Evolutionary conservation across 2,888 invertebrate species (phyloP), one percentile per base, ranked within the genome.

Genomic region (Synanthedon vespiformis): DNA sequence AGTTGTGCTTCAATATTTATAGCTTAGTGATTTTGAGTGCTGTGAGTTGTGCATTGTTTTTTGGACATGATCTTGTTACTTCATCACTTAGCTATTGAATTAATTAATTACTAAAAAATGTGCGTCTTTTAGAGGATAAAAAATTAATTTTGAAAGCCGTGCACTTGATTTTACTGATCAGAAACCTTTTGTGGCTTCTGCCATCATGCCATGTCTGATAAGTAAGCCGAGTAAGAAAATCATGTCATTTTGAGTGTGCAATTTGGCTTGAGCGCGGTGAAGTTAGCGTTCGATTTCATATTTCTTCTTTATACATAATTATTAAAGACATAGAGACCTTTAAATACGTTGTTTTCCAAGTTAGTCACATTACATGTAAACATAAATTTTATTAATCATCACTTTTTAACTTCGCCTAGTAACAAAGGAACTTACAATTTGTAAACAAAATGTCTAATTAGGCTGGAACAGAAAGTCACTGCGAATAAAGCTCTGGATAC

Each of bases 381-480:
- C 40, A 50, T 22, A 16, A 34, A 50, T 10, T 27, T 18, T 50
- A 48, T 18, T 50, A 16, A 13, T 22, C 12, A 14, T 49, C 18
- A 49, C 12, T 49, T 27, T 22, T 22, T 49, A 22, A n/a, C 16
- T 49, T 49, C n/a, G 10, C 12, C 13, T 44, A 13, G 34, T 10
- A 22, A 22, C 13, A 44, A 44, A 44, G 4, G 13, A 44, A 54
- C 56, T 56, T 56, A 54, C 54, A 56, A 53, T 41, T 16, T 52
- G 12, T 49, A 34, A 54, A 48, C 16, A 6, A 51, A 53, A 27
- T 44, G 6, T 44, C 44, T 44, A 44, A 40, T 51, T 22, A 40
- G 49, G 61, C 67, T 67, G 67, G 59, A 65, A 67, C 62, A 67
- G 55, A 67, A 67, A 67, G 51, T 57, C 18, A 52, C 52, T 50